Percentiles rank a stretch among this genome's conserved stretches.
These are phyloP conservation scores for Dicranocentrus wangi DNA, from an alignment of 2,888 invertebrate genomes.

Conservation along the genomic window DNA sequence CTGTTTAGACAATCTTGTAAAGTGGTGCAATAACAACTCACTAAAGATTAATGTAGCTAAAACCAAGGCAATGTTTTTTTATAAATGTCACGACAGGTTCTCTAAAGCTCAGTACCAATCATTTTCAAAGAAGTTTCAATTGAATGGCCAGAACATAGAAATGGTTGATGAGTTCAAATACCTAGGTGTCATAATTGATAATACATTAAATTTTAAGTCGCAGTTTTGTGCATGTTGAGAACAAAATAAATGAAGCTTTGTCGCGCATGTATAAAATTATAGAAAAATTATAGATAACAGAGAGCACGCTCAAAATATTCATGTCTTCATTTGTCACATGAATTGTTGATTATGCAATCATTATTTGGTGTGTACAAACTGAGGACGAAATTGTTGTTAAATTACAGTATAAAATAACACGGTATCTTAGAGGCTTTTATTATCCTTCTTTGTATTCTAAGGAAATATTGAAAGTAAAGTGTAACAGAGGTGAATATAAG, in stretches of 20 bases:
- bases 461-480: too few relatives aligned
- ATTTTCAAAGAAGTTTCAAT: too few relatives aligned
- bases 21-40: constrained; percentile 32
- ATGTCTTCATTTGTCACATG: constrained; percentile 18
- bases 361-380: constrained; percentile 30
- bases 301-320: constrained; percentile 32
- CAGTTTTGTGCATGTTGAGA: neutral
- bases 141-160: constrained; percentile 5
- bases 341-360: constrained; percentile 26
- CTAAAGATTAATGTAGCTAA: constrained; percentile 42
- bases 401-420: constrained; percentile 31
- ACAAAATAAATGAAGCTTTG: constrained; percentile 14
- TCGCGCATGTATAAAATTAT: too few relatives aligned
- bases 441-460: too few relatives aligned
- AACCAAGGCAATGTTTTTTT: constrained; percentile 47
- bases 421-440: too few relatives aligned
- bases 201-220: constrained; percentile 20
- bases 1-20: neutral
- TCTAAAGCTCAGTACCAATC: neutral
- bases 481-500: neutral
- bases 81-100: neutral
- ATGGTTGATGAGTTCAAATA: constrained; percentile 38
- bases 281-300: too few relatives aligned
- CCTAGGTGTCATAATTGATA: constrained; percentile 36
- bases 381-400: neutral